These are phyloP conservation scores for Chitala chitala DNA, from an alignment of 2,113 vertebrate species.

Conservation along the genomic window DNA sequence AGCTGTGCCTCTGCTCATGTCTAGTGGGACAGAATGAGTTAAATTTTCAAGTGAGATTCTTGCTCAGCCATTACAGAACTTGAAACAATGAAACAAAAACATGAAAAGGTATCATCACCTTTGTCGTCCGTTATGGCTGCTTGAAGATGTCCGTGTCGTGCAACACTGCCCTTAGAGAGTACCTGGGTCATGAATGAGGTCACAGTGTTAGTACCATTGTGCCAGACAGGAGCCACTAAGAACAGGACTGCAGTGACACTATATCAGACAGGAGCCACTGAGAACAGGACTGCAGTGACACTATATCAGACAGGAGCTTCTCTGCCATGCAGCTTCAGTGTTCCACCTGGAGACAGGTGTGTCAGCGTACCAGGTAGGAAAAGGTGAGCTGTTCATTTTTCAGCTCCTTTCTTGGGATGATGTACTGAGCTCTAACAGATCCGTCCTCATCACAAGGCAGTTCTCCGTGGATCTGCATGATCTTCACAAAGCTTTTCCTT, in stretches of 20 bases:
- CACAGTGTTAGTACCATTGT: not conserved
- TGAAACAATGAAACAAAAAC: not conserved
- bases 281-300: not conserved
- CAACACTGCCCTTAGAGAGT: slow-evolving; percentile 53
- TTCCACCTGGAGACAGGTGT: slow-evolving; percentile 3
- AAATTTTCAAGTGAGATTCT: not conserved
- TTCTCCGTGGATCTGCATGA: slow-evolving; percentile 30
- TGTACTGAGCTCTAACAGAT: slow-evolving; percentile 45
- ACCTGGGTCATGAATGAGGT: slow-evolving; percentile 42
- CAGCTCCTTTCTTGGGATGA: slow-evolving; percentile 51
- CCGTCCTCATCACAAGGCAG: slow-evolving; percentile 44
- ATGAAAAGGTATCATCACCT: slow-evolving; percentile 42
- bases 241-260: not conserved
- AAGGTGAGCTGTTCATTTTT: slow-evolving; percentile 45
- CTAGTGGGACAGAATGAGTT: too few species aligned
- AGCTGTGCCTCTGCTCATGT: too few species aligned
- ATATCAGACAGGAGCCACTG: too few species aligned
- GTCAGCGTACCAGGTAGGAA: slow-evolving; percentile 61
- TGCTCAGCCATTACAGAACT: not conserved
- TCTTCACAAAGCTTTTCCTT: slow-evolving; percentile 57
- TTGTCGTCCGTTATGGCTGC: slow-evolving; percentile 32
- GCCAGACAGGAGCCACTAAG: not conserved
- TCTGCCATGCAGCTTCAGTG: not conserved
- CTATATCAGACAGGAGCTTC: not conserved
- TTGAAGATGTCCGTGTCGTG: slow-evolving; percentile 41